phyloP scores from a whole-genome alignment of 2,797 vertebrate species.

The Bradypodion pumilum region DNA sequence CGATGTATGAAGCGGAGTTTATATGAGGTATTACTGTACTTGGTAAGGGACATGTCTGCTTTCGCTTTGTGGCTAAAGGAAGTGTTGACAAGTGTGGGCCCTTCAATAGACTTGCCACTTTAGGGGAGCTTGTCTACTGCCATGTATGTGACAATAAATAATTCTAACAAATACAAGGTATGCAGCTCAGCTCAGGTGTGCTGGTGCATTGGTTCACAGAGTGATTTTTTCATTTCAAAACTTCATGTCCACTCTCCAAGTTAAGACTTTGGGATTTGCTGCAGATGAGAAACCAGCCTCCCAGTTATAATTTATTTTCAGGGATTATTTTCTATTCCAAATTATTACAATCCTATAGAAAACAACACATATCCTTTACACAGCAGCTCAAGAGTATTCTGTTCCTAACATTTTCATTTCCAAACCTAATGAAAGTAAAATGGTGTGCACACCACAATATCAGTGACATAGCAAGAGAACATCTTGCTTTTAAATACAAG shows the following conservation, averaged over 20 bases:
- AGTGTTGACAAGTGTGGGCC: too few relatives aligned
- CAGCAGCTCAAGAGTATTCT: slow-evolving; percentile 4
- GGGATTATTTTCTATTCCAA: slow-evolving; percentile 34
- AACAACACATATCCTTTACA: slow-evolving; percentile 7
- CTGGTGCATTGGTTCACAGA: not conserved
- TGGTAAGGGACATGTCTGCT: not conserved
- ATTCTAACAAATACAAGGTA: not conserved
- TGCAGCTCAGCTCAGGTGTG: slow-evolving; percentile 12
- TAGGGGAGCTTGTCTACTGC: not conserved
- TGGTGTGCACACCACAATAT: not conserved
- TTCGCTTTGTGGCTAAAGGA: too few relatives aligned
- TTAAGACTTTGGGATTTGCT: slow-evolving; percentile 17
- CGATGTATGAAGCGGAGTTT: too few relatives aligned
- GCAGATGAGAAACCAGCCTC: slow-evolving; percentile 22
- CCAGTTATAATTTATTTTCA: slow-evolving; percentile 21
- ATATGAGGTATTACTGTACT: too few relatives aligned
- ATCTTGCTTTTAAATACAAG: not conserved
- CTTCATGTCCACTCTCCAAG: slow-evolving; percentile 22
- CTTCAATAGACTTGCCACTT: not conserved
- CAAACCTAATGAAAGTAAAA: slow-evolving; percentile 4
- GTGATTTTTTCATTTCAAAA: slow-evolving; percentile 8
- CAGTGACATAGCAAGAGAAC: not conserved
- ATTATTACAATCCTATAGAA: slow-evolving; percentile 14
- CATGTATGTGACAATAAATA: not conserved
- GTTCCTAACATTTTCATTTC: slow-evolving; percentile 10